phyloP scores from a whole-genome alignment of 2,113 vertebrate genomes.

The Nycticryphes semicollaris region DNA sequence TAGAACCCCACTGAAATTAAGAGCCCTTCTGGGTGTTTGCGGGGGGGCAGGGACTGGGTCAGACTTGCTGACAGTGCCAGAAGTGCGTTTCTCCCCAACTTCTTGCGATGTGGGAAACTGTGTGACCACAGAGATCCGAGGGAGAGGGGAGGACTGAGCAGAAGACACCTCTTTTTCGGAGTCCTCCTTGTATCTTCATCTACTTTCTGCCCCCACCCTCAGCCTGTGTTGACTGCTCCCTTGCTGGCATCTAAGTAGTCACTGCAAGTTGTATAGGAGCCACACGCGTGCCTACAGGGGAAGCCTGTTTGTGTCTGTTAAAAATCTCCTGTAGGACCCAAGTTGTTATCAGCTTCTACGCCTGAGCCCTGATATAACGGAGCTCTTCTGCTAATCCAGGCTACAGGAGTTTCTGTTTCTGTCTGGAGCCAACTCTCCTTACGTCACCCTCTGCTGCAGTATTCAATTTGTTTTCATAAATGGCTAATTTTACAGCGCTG shows the following conservation, averaged over 20 bases:
- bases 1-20: neutral
- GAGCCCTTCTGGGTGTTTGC: neutral
- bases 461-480: slow-evolving; percentile 77
- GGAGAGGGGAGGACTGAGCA: neutral
- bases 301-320: neutral
- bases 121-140: neutral
- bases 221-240: neutral
- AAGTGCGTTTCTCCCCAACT: neutral
- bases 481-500: slow-evolving; percentile 78
- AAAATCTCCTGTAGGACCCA: slow-evolving; percentile 46
- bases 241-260: neutral
- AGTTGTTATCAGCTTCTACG: slow-evolving; percentile 56
- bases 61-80: neutral
- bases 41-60: neutral
- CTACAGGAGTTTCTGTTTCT: slow-evolving; percentile 60
- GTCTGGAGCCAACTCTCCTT: slow-evolving; percentile 74
- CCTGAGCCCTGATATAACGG: slow-evolving; percentile 55
- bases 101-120: neutral
- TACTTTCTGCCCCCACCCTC: neutral
- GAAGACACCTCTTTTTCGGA: neutral
- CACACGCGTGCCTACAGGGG: neutral
- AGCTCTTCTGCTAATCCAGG: slow-evolving; percentile 70
- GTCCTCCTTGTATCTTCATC: neutral
- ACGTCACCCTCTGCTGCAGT: slow-evolving; percentile 77
- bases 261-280: neutral